These are phyloP conservation scores for Drosophila aff. DNA, from an alignment of 1,140 invertebrate genomes.

Conservation along the genomic window DNA sequence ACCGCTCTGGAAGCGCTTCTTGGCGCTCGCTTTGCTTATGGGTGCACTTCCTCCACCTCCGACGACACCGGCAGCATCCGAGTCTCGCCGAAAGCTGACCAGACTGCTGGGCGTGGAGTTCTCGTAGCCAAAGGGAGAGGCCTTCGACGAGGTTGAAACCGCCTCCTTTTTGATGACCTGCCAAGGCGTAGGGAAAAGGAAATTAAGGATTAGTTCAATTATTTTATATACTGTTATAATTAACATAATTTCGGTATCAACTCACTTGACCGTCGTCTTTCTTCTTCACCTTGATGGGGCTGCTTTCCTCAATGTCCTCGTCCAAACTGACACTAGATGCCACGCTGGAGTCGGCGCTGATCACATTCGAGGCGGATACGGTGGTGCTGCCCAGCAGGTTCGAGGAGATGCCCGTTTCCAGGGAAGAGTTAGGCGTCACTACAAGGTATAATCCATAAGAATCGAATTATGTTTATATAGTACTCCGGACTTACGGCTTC, in stretches of 20 bases:
- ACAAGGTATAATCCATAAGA: background rate
- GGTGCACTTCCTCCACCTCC: constrained; percentile 41
- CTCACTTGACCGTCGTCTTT: constrained; percentile 80
- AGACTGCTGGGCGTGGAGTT: constrained; percentile 60
- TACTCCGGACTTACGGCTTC: constrained; percentile 72
- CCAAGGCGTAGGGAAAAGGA: background rate
- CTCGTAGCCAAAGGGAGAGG: constrained; percentile 76
- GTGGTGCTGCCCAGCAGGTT: constrained; percentile 81
- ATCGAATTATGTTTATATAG: background rate
- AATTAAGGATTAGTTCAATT: background rate
- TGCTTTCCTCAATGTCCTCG: constrained; percentile 81
- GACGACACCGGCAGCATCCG: constrained; percentile 50
- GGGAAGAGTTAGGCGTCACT: constrained; percentile 84
- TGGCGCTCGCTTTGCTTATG: constrained; percentile 40
- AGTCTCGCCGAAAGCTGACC: constrained; percentile 74
- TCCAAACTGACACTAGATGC: constrained; percentile 84
- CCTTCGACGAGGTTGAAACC: constrained; percentile 80
- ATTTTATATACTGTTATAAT: too few relatives aligned
- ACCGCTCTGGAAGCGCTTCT: constrained; percentile 69
- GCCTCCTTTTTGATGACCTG: constrained; percentile 83
- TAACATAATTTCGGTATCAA: background rate
- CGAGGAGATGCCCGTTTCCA: constrained; percentile 82
- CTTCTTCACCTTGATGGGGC: constrained; percentile 83
- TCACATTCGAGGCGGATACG: constrained; percentile 79
- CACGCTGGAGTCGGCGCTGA: constrained; percentile 84